Evolutionary conservation across 2,797 vertebrate genomes (phyloP), one percentile per base, ranked within the genome.

Genomic region (Cuniculus paca): DNA sequence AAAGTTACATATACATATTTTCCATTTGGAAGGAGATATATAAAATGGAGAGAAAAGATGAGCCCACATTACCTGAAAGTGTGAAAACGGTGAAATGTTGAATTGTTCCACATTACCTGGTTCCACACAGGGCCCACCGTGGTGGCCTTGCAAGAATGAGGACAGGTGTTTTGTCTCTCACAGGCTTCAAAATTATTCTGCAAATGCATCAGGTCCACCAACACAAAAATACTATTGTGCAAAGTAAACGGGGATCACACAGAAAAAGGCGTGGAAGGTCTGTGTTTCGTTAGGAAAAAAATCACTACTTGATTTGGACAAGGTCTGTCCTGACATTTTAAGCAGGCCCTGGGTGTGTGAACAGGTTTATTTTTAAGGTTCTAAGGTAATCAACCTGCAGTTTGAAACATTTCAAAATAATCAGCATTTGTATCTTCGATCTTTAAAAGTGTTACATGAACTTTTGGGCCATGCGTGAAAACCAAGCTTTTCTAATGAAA

Each of bases 401-500:
- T 61, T 74, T 26, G n/a, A 93, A 97, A 93, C 42, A 85, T 56
- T 79, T 96, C 31, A 82, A 86, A 88, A 85, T 95, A 88, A 93
- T 93, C 60, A 77, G 74, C 19, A 61, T 88, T 88, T 97, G 89
- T 48, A 70, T 88, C n/a, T 97, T 96, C 52, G 97, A 90, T 96
- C 72, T 91, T 98, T 95, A 96, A 97, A 97, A 24, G 93, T 94
- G 89, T 96, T 95, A 45, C 58, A 82, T 94, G 97, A 97, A 98
- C 93, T 98, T 98, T 81, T 56, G 91, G 97, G 95, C 90, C 91
- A 97, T 90, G 78, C 97, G 88, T 75, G 96, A 98, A 95, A 97
- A 97, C 95, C 96, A 98, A 16, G 0, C 0, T 91, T 97, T 98
- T 98, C 97, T 52, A 92, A 98, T 97, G 96, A 97, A 98, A 98